Evolutionary conservation across 2,113 vertebrate genomes (phyloP).

Genomic region (Amia ocellicauda): DNA sequence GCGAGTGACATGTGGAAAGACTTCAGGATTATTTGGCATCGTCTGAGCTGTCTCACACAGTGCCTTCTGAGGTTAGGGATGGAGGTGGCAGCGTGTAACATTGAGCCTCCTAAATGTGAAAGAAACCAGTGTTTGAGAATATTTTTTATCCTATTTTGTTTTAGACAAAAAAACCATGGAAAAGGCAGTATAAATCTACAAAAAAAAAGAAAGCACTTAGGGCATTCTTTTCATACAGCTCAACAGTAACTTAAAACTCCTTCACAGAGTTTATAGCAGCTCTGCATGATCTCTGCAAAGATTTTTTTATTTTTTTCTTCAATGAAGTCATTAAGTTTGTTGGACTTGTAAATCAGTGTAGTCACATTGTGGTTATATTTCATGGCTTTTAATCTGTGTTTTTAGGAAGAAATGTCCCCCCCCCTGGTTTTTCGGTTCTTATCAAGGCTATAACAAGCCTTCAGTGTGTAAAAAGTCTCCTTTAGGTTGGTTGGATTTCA

Average conservation of each 20-base stretch:
- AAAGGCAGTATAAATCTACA: not conserved
- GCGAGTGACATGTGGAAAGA: not conserved
- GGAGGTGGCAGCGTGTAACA: not conserved
- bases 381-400: not conserved
- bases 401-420: not conserved
- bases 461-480: not conserved
- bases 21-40: not conserved
- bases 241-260: constrained; percentile 16
- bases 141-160: not conserved
- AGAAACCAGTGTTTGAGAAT: not conserved
- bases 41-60: not conserved
- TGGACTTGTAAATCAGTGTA: constrained; percentile 25
- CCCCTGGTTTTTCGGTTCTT: constrained; percentile 4
- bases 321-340: constrained; percentile 17
- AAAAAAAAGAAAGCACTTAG: not conserved
- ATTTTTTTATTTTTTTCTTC: not conserved
- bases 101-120: not conserved
- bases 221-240: not conserved
- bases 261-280: constrained; percentile 20
- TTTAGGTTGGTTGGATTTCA: too few species aligned
- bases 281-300: constrained; percentile 9
- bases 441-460: not conserved
- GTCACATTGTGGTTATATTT: constrained; percentile 2
- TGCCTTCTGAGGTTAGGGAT: not conserved
- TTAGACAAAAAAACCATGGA: not conserved